A percentile compares a stretch with the other conserved stretches of the same genome.
Conservation (phyloP, 2,797 vertebrate genomes). For the Clarias platycephalus region DNA sequence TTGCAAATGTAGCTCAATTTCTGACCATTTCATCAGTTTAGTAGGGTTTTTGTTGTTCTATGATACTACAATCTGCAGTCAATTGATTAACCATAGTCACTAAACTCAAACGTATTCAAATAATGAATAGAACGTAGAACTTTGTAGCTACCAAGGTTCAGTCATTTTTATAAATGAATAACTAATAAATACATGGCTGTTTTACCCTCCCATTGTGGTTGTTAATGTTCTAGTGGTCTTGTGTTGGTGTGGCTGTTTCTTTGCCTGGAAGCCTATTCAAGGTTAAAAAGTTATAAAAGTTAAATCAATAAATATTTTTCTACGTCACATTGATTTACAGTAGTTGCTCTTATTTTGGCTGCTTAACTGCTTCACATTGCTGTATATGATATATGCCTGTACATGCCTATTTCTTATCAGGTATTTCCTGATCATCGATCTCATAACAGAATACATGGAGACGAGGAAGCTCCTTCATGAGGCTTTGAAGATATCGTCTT, state of each 20-base stretch:
- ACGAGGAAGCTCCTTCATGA: neutral
- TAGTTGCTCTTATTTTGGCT: neutral
- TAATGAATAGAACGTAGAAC: neutral
- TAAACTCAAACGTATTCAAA: neutral
- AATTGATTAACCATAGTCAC: neutral
- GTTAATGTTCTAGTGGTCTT: neutral
- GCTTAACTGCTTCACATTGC: neutral
- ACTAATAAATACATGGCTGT: neutral
- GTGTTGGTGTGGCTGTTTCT: too few relatives aligned
- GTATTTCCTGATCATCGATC: neutral
- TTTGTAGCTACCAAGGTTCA: neutral
- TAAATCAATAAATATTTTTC: neutral
- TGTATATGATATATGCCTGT: neutral
- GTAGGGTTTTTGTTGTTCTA: neutral
- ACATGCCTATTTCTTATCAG: neutral
- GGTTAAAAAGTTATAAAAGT: neutral
- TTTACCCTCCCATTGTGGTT: neutral
- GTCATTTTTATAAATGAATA: neutral
- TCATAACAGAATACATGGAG: neutral
- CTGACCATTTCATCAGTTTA: neutral
- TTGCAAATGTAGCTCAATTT: neutral
- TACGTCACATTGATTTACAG: neutral
- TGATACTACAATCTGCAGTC: neutral
- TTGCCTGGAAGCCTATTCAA: neutral
- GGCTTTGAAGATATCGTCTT: neutral